A percentile compares a stretch with the other conserved stretches of the same genome.
These are phyloP conservation scores for Cricetomys ansorgei DNA, from an alignment of 2,113 vertebrate species.

Conservation along the genomic window DNA sequence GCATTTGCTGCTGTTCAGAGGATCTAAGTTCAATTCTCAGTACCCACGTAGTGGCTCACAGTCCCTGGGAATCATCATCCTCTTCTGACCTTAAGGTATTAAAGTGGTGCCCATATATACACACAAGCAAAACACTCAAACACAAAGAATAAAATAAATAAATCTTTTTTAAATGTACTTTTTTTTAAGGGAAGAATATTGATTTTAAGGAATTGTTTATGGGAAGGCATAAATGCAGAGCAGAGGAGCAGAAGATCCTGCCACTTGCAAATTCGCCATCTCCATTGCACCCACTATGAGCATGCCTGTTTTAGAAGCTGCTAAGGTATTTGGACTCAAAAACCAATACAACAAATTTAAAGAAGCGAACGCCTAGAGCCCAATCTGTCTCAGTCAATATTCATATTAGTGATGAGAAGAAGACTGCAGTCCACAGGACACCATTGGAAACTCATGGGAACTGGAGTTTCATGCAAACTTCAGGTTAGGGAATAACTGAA, in stretches of 20 bases:
- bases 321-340: neutral
- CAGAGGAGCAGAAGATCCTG: neutral
- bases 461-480: neutral
- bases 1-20: too few relatives aligned
- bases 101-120: neutral
- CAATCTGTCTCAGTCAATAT: neutral
- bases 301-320: neutral
- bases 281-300: neutral
- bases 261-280: neutral
- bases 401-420: neutral
- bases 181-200: neutral
- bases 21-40: neutral
- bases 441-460: neutral
- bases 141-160: neutral
- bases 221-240: neutral
- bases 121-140: neutral
- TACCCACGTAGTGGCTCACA: neutral
- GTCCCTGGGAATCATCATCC: too few relatives aligned
- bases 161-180: neutral
- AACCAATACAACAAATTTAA: slow-evolving; percentile 20
- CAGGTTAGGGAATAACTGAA: neutral
- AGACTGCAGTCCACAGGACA: neutral
- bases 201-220: neutral
- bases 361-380: neutral
- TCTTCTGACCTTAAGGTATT: neutral